Evolutionary conservation across 2,113 vertebrate genomes (phyloP).

Genomic region (Oncorhynchus tshawytscha): DNA sequence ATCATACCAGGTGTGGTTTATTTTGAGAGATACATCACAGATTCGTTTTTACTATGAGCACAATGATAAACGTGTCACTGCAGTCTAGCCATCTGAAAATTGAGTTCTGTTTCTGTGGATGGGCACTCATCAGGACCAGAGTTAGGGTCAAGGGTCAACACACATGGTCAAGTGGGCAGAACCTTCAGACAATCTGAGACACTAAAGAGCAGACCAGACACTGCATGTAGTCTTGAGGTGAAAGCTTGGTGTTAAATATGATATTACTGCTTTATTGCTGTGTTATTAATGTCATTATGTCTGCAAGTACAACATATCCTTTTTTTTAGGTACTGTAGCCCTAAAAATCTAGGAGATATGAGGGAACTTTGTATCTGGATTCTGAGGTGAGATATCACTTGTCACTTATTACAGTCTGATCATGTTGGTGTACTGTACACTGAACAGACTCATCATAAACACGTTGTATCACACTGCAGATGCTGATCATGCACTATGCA

Average conservation of each 20-base stretch:
- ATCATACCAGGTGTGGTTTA: neutral
- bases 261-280: neutral
- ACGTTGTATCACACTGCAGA: neutral
- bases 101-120: conserved; percentile 12
- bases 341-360: conserved; percentile 50
- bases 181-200: neutral
- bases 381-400: conserved; percentile 49
- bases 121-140: conserved; percentile 29
- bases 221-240: neutral
- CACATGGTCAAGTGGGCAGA: conserved; percentile 55
- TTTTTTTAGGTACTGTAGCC: conserved; percentile 26
- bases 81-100: conserved; percentile 25
- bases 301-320: conserved; percentile 29
- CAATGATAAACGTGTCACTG: conserved; percentile 17
- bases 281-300: neutral
- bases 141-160: conserved; percentile 47
- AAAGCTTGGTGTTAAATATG: neutral
- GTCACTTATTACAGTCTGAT: neutral
- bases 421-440: neutral
- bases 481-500: neutral
- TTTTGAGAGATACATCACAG: conserved; percentile 4
- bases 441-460: neutral
- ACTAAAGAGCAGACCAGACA: too few relatives aligned
- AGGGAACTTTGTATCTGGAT: conserved; percentile 41
- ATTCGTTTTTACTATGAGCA: conserved; percentile 8